Percentiles rank a stretch among this genome's conserved stretches.
Evolutionary conservation across 2,888 invertebrate genomes (phyloP).

Genomic region (Anagyrus pseudococci): DNA sequence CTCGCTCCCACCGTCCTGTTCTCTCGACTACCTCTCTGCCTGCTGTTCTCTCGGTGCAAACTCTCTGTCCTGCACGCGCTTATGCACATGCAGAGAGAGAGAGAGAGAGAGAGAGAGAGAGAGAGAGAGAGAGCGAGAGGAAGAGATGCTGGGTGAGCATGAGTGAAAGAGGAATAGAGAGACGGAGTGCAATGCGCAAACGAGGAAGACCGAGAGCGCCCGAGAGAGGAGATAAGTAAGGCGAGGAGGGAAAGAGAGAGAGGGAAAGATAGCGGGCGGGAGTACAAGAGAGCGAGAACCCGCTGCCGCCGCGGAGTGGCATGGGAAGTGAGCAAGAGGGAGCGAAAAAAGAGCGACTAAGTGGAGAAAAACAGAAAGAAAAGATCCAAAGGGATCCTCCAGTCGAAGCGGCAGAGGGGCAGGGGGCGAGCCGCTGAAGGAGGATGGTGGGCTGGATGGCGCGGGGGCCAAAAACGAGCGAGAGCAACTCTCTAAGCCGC

Average conservation of each 20-base stretch:
- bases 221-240: not conserved
- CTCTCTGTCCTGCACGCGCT: not conserved
- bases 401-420: not conserved
- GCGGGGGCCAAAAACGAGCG: not conserved
- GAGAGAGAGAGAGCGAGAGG: no score
- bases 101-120: not conserved
- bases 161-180: no score
- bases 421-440: not conserved
- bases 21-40: not conserved
- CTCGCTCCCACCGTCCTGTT: not conserved
- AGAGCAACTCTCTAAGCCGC: not conserved
- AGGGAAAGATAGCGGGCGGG: no score
- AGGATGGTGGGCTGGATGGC: no score
- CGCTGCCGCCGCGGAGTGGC: not conserved
- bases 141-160: no score
- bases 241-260: no score
- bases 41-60: no score
- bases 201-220: not conserved
- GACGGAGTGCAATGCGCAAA: constrained; percentile 2
- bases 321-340: not conserved
- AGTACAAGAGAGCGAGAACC: no score
- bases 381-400: not conserved
- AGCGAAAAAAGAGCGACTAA: not conserved
- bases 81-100: not conserved
- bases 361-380: not conserved